Evolutionary conservation across 2,113 vertebrate genomes (phyloP).

Genomic region (Dissostichus mawsoni): DNA sequence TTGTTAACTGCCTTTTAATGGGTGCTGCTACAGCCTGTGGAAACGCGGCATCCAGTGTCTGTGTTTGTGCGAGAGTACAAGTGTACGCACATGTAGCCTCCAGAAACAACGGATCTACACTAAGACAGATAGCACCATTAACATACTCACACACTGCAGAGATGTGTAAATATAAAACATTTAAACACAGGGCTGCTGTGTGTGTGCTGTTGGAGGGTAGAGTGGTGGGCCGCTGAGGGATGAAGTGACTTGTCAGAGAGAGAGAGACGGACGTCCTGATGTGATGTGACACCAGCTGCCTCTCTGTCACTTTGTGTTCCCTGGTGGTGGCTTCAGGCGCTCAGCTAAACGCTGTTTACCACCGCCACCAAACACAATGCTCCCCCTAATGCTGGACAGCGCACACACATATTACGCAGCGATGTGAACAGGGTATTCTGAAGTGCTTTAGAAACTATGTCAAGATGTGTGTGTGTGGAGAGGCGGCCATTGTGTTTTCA

Average conservation of each 20-base stretch:
- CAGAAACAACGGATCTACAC: slow-evolving; percentile 36
- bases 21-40: slow-evolving; percentile 59
- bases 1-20: slow-evolving; percentile 67
- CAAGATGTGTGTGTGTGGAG: slow-evolving; percentile 30
- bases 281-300: slow-evolving; percentile 79
- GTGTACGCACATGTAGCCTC: slow-evolving; percentile 33
- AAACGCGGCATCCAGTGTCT: slow-evolving; percentile 38
- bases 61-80: slow-evolving; percentile 33
- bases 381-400: slow-evolving; percentile 39
- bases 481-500: slow-evolving; percentile 21
- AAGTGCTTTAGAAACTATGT: slow-evolving; percentile 37
- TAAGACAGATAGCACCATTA: slow-evolving; percentile 32
- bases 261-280: slow-evolving; percentile 71
- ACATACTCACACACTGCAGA: slow-evolving; percentile 28
- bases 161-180: slow-evolving; percentile 29
- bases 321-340: slow-evolving; percentile 68
- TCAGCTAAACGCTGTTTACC: slow-evolving; percentile 78
- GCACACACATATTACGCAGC: slow-evolving; percentile 3
- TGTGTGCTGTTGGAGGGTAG: slow-evolving; percentile 9
- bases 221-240: slow-evolving; percentile 54
- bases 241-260: slow-evolving; percentile 71
- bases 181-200: slow-evolving; percentile 28
- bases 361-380: slow-evolving; percentile 58
- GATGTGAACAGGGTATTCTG: neutral
- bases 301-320: slow-evolving; percentile 82